Evolutionary conservation across 2,113 vertebrate species (phyloP).

Genomic region (Ariopsis seemanni): DNA sequence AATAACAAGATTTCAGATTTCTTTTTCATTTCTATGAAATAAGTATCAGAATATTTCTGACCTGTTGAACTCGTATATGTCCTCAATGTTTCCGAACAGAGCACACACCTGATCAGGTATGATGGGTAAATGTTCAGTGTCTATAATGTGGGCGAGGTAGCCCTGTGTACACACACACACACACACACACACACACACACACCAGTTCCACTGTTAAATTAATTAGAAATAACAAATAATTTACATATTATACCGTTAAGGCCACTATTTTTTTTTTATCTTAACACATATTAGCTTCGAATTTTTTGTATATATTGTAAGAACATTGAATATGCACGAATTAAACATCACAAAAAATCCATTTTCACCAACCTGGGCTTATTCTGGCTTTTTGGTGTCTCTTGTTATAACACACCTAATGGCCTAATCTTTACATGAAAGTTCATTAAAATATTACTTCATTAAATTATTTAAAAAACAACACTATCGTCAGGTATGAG

Average conservation of each 20-base stretch:
- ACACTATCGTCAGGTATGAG: too few species aligned
- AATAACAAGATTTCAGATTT: neutral
- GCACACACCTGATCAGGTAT: slow-evolving; percentile 82
- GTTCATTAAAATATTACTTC: neutral
- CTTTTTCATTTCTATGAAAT: neutral
- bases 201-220: neutral
- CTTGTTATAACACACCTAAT: neutral
- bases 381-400: neutral
- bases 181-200: slow-evolving; percentile 27
- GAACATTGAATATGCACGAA: neutral
- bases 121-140: slow-evolving; percentile 76
- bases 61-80: slow-evolving; percentile 87
- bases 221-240: neutral
- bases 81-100: slow-evolving; percentile 87
- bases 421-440: neutral
- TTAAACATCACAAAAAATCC: too few species aligned
- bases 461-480: too few species aligned
- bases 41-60: slow-evolving; percentile 49
- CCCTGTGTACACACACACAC: slow-evolving; percentile 70
- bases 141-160: slow-evolving; percentile 91
- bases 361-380: neutral
- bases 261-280: neutral
- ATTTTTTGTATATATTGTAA: neutral
- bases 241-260: neutral
- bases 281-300: neutral